Evolutionary conservation across 1,140 invertebrate genomes (phyloP).

Genomic region (Caenorhabditis inopinata): DNA sequence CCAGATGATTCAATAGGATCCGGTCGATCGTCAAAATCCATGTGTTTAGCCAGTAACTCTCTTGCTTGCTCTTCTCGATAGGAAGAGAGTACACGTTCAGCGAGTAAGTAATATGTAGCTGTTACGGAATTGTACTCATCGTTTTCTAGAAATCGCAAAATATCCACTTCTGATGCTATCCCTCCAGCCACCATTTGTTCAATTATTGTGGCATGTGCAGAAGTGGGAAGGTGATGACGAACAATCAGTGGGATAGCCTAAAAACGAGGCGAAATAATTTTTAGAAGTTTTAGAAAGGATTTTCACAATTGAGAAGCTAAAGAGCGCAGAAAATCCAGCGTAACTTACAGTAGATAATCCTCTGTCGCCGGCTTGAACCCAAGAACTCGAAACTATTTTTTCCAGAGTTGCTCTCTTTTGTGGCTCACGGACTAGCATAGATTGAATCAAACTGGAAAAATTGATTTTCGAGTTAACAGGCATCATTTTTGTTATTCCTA

Average conservation of each 20-base stretch:
- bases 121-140: constrained; percentile 98
- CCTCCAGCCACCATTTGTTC: constrained; percentile 81
- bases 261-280: background rate
- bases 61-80: constrained; percentile 58
- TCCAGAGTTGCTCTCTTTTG: constrained; percentile 82
- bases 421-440: constrained; percentile 89
- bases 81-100: constrained; percentile 76
- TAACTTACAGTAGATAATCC: constrained; percentile 72
- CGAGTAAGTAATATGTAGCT: constrained; percentile 93
- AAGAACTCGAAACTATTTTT: constrained; percentile 84
- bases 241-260: constrained; percentile 77
- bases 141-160: constrained; percentile 75
- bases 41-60: background rate
- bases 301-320: no score
- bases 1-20: constrained; percentile 54
- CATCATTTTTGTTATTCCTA: no score
- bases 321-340: no score
- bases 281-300: no score
- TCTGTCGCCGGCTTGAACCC: constrained; percentile 71
- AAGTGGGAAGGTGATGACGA: constrained; percentile 80
- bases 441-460: constrained; percentile 77
- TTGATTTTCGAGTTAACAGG: background rate
- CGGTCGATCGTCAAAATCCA: constrained; percentile 51
- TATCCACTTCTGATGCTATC: constrained; percentile 78
- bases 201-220: constrained; percentile 86